Conservation (phyloP, 2,797 vertebrate species). For the Perodicticus potto region DNA sequence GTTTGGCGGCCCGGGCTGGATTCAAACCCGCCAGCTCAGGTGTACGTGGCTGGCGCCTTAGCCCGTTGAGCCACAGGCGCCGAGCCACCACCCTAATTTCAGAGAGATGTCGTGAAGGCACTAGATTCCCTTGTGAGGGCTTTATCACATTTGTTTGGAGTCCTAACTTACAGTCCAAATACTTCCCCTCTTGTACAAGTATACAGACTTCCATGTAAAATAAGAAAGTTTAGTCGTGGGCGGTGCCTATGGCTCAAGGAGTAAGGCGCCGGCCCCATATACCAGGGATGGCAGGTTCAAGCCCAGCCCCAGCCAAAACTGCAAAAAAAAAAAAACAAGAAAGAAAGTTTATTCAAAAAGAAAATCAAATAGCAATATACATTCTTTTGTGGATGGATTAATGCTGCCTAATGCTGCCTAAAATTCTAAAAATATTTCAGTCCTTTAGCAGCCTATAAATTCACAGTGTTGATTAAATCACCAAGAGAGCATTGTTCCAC, state of each 20-base stretch:
- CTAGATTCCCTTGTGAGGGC: background rate
- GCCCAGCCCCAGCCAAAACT: no score
- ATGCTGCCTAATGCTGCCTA: background rate
- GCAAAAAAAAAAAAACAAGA: no score
- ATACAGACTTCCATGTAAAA: background rate
- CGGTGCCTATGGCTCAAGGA: no score
- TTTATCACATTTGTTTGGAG: slow-evolving; percentile 13
- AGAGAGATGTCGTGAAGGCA: background rate
- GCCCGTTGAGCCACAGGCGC: no score
- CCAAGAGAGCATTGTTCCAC: background rate
- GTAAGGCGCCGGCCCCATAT: no score
- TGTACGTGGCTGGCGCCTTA: no score
- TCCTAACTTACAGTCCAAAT: background rate
- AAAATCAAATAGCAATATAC: background rate
- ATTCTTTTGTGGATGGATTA: background rate
- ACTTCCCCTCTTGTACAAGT: background rate
- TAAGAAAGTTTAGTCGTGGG: background rate
- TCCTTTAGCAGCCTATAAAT: background rate
- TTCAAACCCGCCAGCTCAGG: no score
- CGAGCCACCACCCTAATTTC: background rate
- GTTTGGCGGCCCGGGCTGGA: no score
- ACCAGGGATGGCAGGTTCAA: no score
- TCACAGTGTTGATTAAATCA: background rate
- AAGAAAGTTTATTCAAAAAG: background rate
- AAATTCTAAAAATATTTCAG: background rate